Conservation (phyloP, 2,888 invertebrate genomes). For the Drosophila nr. fundita region DNA sequence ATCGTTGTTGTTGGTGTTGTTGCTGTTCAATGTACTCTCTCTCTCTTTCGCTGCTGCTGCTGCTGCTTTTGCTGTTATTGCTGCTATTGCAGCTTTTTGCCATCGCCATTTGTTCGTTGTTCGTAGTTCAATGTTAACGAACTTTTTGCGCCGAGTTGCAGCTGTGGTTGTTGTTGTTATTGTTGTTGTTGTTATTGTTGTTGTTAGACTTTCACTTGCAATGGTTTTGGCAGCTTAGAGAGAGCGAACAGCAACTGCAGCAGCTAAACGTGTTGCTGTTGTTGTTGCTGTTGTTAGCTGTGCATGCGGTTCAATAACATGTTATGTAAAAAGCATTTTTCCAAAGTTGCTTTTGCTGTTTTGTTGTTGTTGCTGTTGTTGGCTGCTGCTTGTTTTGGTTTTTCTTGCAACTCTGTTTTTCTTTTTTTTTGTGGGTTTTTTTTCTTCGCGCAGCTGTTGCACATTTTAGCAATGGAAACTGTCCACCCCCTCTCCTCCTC, state of each 20-base stretch:
- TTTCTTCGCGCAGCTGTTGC: constrained; percentile 56
- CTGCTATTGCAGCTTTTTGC: constrained; percentile 25
- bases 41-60: constrained; percentile 26
- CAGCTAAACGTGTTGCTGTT: constrained; percentile 26
- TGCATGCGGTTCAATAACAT: constrained; percentile 83
- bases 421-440: constrained; percentile 6
- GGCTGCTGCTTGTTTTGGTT: constrained; percentile 48
- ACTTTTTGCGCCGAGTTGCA: constrained; percentile 73
- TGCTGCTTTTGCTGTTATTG: constrained; percentile 22
- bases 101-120: constrained; percentile 37
- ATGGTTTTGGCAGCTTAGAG: constrained; percentile 81
- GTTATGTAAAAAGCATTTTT: constrained; percentile 84
- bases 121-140: constrained; percentile 85
- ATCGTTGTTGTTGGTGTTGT: constrained; percentile 28
- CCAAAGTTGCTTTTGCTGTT: constrained; percentile 64
- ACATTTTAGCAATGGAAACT: constrained; percentile 34
- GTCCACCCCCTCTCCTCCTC: not conserved
- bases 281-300: constrained; percentile 52
- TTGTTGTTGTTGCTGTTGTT: constrained; percentile 26
- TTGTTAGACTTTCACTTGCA: constrained; percentile 83
- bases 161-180: constrained; percentile 31
- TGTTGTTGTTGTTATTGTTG: constrained; percentile 38
- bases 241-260: constrained; percentile 48
- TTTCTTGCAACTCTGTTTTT: constrained; percentile 45
- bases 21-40: constrained; percentile 47